These are phyloP conservation scores for Artemisiospiza belli DNA, from an alignment of 2,113 vertebrate genomes.

Conservation along the genomic window DNA sequence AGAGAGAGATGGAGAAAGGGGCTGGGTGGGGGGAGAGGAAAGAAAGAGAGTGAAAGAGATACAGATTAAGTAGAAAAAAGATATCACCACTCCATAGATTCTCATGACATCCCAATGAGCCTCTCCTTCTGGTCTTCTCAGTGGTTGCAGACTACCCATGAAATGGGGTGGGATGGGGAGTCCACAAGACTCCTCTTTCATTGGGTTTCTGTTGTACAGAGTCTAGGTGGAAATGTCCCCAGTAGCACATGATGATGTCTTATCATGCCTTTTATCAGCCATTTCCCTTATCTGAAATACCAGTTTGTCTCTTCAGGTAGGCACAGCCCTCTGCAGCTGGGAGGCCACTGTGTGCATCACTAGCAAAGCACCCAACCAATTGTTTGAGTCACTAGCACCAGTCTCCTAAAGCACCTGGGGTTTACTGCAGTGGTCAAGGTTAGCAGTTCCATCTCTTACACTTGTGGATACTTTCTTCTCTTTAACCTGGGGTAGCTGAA, in stretches of 20 bases:
- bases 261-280: neutral
- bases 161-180: neutral
- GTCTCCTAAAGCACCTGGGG: neutral
- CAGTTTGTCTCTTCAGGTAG: neutral
- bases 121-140: neutral
- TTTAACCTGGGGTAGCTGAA: neutral
- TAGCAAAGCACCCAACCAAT: neutral
- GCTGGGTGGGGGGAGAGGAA: neutral
- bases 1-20: neutral
- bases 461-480: neutral
- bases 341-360: neutral
- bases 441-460: neutral
- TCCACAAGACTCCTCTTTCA: neutral
- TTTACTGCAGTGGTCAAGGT: neutral
- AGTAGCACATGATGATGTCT: neutral
- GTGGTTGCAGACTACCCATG: neutral
- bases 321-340: neutral
- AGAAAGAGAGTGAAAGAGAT: neutral
- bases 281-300: neutral
- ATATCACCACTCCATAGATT: too few relatives aligned
- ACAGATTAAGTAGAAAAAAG: neutral
- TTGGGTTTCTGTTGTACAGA: fast-evolving
- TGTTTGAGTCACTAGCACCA: neutral
- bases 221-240: neutral
- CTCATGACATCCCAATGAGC: neutral